Evolutionary conservation across 2,888 invertebrate species (phyloP).

Genomic region (Baccha elongata): DNA sequence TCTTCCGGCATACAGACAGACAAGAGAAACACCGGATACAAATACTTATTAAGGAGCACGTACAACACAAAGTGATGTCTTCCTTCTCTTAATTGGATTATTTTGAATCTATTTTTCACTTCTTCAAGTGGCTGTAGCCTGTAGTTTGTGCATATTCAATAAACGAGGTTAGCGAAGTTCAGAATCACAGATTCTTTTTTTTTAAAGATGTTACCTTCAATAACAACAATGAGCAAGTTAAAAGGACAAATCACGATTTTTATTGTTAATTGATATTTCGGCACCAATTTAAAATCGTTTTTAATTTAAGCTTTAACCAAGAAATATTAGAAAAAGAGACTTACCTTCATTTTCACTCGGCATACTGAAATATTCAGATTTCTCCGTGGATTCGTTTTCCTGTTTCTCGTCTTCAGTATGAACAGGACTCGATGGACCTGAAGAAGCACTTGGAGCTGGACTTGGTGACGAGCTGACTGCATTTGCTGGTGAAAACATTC

Average conservation of each 20-base stretch:
- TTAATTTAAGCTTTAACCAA: too few species aligned
- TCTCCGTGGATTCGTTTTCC: conserved; percentile 84
- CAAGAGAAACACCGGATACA: conserved; percentile 34
- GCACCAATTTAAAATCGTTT: too few species aligned
- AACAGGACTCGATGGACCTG: conserved; percentile 82
- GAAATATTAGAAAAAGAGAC: too few species aligned
- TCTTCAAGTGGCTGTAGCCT: background rate
- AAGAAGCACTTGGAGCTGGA: conserved; percentile 81
- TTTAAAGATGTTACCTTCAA: too few species aligned
- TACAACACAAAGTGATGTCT: conserved; percentile 23
- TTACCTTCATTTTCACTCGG: conserved; percentile 81
- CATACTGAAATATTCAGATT: conserved; percentile 81
- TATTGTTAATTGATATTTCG: too few species aligned
- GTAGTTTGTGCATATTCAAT: background rate
- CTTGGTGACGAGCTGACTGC: conserved; percentile 78
- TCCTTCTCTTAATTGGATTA: conserved; percentile 35
- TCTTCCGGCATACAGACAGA: conserved; percentile 53
- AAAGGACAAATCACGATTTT: too few species aligned
- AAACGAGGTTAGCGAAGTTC: background rate
- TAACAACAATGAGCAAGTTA: too few species aligned
- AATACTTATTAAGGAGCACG: conserved; percentile 18
- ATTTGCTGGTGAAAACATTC: conserved; percentile 75
- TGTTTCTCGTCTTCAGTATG: conserved; percentile 84
- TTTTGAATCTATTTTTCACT: conserved; percentile 33
- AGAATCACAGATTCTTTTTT: background rate